A percentile compares a stretch with the other conserved stretches of the same genome.
phyloP scores from a whole-genome alignment of 92 coral and sea anemone genomes.

The Diadumene lineata region DNA sequence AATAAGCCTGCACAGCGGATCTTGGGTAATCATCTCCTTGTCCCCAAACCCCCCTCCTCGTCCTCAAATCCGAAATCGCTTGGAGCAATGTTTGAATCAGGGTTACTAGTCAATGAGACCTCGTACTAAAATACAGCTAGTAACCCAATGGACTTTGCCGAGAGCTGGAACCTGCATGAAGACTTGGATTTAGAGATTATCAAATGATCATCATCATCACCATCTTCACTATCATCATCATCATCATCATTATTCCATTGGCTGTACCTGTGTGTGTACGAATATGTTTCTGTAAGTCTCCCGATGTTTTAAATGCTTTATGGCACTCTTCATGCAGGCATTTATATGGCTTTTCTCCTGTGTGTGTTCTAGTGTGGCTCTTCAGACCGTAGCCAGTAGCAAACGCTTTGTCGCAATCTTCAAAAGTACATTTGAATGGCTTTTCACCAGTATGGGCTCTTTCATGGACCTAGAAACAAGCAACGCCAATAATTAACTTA shows the following conservation, averaged over 20 bases:
- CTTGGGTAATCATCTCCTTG: too few species aligned
- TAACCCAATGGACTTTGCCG: too few species aligned
- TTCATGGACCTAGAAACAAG: constrained; percentile 77
- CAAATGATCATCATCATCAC: background rate
- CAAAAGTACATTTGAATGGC: constrained; percentile 88
- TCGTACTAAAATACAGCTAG: too few species aligned
- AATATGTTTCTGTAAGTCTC: constrained; percentile 96
- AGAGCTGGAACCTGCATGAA: too few species aligned
- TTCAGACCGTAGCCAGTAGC: constrained; percentile 97
- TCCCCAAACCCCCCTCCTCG: too few species aligned
- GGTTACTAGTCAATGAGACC: too few species aligned
- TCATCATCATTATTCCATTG: constrained; percentile 7
- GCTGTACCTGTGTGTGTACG: constrained; percentile 88
- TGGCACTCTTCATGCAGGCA: constrained; percentile 75
- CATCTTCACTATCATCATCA: background rate
- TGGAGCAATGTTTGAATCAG: too few species aligned
- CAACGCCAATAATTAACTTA: background rate
- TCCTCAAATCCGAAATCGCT: too few species aligned
- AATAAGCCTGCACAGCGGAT: too few species aligned
- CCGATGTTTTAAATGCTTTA: constrained; percentile 97
- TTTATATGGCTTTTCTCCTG: constrained; percentile 96
- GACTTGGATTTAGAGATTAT: too few species aligned
- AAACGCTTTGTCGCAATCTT: constrained; percentile 90
- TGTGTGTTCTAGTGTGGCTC: constrained; percentile 96
- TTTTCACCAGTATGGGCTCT: constrained; percentile 98